A percentile compares a stretch with the other conserved stretches of the same genome.
Evolutionary conservation across 1,140 invertebrate genomes (phyloP).

Genomic region (Drosophila eugracilis): DNA sequence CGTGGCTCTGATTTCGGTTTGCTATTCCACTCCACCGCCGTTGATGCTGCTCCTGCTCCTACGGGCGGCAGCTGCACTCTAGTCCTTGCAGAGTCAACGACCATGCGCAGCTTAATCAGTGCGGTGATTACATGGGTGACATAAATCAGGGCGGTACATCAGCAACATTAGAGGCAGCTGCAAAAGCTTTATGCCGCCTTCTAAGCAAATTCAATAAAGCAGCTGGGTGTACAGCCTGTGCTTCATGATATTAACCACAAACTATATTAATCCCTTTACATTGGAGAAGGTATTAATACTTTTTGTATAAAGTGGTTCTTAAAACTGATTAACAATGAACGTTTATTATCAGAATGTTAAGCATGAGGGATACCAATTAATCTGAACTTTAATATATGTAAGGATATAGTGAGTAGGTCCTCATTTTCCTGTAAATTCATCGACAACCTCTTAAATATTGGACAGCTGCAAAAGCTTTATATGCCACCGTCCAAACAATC

Average conservation of each 20-base stretch:
- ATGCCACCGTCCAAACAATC: constrained; percentile 48
- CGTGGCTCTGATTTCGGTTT: constrained; percentile 29
- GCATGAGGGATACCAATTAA: not conserved
- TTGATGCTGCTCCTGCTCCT: constrained; percentile 43
- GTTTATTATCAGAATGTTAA: no score
- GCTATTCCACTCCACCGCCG: constrained; percentile 18
- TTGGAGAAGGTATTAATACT: no score
- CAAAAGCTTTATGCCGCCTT: constrained; percentile 58
- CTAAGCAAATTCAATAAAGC: constrained; percentile 40
- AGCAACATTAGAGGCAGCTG: constrained; percentile 51
- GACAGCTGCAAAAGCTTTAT: constrained; percentile 69
- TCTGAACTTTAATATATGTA: not conserved
- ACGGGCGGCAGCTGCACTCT: constrained; percentile 58
- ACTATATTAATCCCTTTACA: not conserved
- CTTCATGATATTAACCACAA: not conserved
- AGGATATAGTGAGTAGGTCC: not conserved
- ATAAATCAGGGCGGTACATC: constrained; percentile 66
- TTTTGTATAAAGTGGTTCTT: no score
- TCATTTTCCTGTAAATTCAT: not conserved
- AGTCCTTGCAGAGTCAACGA: constrained; percentile 67
- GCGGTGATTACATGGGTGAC: constrained; percentile 74
- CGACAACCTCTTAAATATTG: constrained; percentile 5
- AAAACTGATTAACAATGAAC: no score
- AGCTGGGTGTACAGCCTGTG: constrained; percentile 40
- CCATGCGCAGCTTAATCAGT: constrained; percentile 76